A percentile compares a stretch with the other conserved stretches of the same genome.
phyloP scores from a whole-genome alignment of 2,797 vertebrate genomes.

The Enteromius afrohamiltoni region DNA sequence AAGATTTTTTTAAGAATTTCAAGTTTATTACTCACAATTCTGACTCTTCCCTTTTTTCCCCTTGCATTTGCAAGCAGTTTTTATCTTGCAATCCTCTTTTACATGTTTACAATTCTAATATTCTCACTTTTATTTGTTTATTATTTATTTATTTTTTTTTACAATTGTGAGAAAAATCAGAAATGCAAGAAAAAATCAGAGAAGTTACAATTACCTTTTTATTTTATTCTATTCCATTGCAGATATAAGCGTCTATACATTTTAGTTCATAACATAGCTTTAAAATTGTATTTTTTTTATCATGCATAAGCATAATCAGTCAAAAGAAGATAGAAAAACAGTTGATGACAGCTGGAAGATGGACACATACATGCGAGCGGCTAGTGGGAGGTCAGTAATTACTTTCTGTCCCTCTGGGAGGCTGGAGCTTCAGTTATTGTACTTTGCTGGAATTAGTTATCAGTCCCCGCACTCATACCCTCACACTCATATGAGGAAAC shows the following conservation, averaged over 20 bases:
- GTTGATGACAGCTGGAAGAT: constrained; percentile 10
- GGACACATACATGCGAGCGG: neutral
- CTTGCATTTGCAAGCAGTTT: neutral
- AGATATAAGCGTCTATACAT: neutral
- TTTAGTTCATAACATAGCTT: neutral
- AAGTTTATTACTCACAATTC: neutral
- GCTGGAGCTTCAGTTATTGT: constrained; percentile 19
- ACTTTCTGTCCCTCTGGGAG: constrained; percentile 33
- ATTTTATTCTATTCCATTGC: neutral
- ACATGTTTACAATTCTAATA: too few relatives aligned
- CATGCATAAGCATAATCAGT: constrained; percentile 17
- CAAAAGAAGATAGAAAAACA: neutral
- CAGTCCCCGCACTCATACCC: constrained; percentile 17
- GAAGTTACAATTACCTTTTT: neutral
- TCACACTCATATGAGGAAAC: constrained; percentile 7
- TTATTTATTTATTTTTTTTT: too few relatives aligned
- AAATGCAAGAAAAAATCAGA: neutral
- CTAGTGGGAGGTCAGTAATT: constrained; percentile 47
- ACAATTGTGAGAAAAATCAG: neutral
- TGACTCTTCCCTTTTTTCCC: neutral
- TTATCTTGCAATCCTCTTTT: too few relatives aligned
- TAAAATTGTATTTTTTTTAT: neutral
- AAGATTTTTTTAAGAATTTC: neutral
- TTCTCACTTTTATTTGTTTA: too few relatives aligned
- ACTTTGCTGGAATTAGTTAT: constrained; percentile 38